Percentiles rank a stretch among this genome's conserved stretches.
These are phyloP conservation scores for Hycleus cichorii DNA, from an alignment of 1,140 invertebrate genomes.

Conservation along the genomic window DNA sequence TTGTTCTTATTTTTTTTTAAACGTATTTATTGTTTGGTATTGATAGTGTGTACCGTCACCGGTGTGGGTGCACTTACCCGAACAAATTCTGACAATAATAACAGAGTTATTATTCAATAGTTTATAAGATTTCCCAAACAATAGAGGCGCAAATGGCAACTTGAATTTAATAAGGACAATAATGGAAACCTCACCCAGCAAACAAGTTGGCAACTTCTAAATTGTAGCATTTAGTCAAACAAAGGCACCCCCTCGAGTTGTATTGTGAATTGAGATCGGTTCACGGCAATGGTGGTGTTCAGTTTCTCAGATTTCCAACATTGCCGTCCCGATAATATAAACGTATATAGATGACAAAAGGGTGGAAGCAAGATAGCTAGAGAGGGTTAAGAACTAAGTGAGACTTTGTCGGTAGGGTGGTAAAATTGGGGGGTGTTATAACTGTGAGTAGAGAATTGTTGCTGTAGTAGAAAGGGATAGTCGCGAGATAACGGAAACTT, in stretches of 20 bases:
- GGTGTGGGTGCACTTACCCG: background rate
- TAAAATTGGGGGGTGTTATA: background rate
- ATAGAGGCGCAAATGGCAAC: slow-evolving; percentile 38
- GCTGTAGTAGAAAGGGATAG: background rate
- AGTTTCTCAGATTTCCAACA: slow-evolving; percentile 5
- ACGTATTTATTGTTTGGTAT: too few species aligned
- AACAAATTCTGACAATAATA: slow-evolving; percentile 20
- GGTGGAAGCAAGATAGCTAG: background rate
- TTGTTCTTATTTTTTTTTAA: too few species aligned
- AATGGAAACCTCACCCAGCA: slow-evolving; percentile 39
- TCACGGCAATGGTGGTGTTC: background rate
- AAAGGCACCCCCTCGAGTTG: slow-evolving; percentile 35
- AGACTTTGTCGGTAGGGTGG: background rate
- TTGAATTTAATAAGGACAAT: slow-evolving; percentile 37
- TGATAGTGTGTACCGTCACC: too few species aligned
- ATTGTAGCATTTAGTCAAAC: slow-evolving; percentile 42
- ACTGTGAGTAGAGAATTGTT: too few species aligned
- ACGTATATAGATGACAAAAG: too few species aligned
- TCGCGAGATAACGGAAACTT: slow-evolving; percentile 41
- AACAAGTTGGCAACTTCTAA: slow-evolving; percentile 42
- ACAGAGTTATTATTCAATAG: slow-evolving; percentile 31
- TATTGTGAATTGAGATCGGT: slow-evolving; percentile 31
- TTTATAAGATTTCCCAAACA: slow-evolving; percentile 35
- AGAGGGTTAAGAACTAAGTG: background rate
- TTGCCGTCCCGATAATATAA: too few species aligned